Evolutionary conservation across 2,888 invertebrate species (phyloP), one percentile per base, ranked within the genome.

Genomic region (Meiosimyza decipiens): DNA sequence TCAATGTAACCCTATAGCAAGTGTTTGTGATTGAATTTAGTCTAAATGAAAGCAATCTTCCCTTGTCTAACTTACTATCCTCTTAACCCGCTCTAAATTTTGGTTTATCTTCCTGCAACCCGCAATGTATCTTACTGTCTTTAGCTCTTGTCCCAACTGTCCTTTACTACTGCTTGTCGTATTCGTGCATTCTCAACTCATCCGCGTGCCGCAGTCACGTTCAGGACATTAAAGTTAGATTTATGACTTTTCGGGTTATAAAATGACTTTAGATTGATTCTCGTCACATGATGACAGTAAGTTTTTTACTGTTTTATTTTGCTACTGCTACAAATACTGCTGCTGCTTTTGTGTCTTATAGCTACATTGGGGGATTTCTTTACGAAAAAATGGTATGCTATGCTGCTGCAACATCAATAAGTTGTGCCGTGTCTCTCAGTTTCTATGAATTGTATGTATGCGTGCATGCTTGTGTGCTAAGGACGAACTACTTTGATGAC

Each of bases 231-330:
- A 84, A 81, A 84, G 83, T 83, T 84, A 84, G 83, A 84, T 84
- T 84, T 85, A 85, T 84, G 83, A 83, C 82, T 83, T 81, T 83
- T 82, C 80, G 85, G 83, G 83, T 83, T 84, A 84, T 81, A 83
- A 81, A 83, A 84, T 81, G 82, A 82, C 83, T 84, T 83, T 80
- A 83, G 85, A 84, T 84, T 84, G 84, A 84, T 84, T 84, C 81
- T 81, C 82, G 79, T 84, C 84, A 83, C 81, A 83, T 81, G 82
- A 81, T 83, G 84, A 84, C 82, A 83, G 80, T 84, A 83, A 80
- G 64, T 70, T 18, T 64, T 47, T 63, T 47, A 16, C 11, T 33
- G 18, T 59, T 18, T 18, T 57, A 2, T 57, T 5, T 57, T 9
- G 16, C 22, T 57, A 9, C 28, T 33, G 15, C 28, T 59, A 6